These are phyloP conservation scores for Hetaerina titia DNA, from an alignment of 2,888 invertebrate species.

Conservation along the genomic window DNA sequence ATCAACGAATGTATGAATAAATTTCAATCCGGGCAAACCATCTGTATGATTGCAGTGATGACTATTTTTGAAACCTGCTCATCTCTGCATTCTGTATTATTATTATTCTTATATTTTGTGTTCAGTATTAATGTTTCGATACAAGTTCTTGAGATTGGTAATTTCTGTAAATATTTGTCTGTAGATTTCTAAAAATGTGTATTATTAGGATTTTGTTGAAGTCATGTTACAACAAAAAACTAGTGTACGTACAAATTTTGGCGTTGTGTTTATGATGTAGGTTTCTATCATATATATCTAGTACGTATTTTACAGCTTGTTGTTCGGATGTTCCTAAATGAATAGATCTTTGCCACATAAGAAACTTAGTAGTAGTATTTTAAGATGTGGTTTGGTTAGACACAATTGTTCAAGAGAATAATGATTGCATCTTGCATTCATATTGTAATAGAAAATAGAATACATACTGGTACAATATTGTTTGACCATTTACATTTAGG, in stretches of 20 bases:
- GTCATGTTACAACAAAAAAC: not conserved
- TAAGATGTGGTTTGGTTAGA: not conserved
- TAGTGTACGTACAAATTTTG: not conserved
- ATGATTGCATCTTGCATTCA: not conserved
- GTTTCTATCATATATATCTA: not conserved
- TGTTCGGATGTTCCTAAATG: not conserved
- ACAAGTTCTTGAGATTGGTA: not conserved
- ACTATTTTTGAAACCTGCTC: not conserved
- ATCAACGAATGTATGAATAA: not conserved
- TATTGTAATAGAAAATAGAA: not conserved
- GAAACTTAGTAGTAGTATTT: not conserved
- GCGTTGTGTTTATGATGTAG: not conserved
- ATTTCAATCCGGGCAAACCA: not conserved
- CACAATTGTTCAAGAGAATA: not conserved
- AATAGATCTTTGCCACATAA: not conserved
- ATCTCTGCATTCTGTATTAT: not conserved
- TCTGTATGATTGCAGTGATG: not conserved
- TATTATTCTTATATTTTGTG: not conserved
- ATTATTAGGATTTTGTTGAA: not conserved
- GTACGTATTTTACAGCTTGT: not conserved
- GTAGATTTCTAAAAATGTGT: not conserved
- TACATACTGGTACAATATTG: not conserved
- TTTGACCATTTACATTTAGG: not conserved
- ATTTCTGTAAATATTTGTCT: not conserved
- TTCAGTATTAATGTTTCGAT: slow-evolving; percentile 17